Evolutionary conservation across 1,140 invertebrate genomes (phyloP), one percentile per base, ranked within the genome.

Genomic region (Magallana angulata): DNA sequence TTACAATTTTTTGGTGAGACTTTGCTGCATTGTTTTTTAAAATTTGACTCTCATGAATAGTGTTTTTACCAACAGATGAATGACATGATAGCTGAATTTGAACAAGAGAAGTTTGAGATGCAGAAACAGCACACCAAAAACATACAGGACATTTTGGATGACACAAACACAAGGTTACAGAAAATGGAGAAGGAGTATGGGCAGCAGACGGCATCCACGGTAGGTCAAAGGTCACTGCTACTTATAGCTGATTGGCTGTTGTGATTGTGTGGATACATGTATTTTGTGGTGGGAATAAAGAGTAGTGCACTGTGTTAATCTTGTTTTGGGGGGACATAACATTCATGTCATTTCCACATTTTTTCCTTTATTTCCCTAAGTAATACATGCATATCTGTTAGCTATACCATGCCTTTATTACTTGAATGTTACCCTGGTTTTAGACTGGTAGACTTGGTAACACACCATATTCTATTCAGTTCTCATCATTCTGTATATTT

Each of bases 61-160:
- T 48, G 36, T 48, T 48, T 48, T 48, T 48, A 48, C 36, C 18
- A 5, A 11, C 76, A 94, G 93, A 90, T 95, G 18, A 93, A 94
- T 89, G 93, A 94, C 85, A 85, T 93, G 36, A 87, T 93, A 60
- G 85, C 92, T 18, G 92, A 94, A 48, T 94, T 94, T 92, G 94
- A 95, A 87, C 92, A 94, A 86, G 94, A 95, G 82, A 95, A 95
- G 89, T 94, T 94, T 92, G 94, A 95, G 7, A 92, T 95, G 90
- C 94, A 95, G 87, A 94, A 94, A 85, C 92, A 93, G n/a, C 94
- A 95, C 90, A 94, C 94, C n/a, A 93, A 92, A 83, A 94, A 93
- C 84, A 94, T 95, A 59, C 94, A 95, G 85, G 94, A 95, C 81
- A 92, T 95, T 57, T 88, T 95, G 59, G 94, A 95, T 88, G 94